phyloP scores from a whole-genome alignment of 1,140 invertebrate genomes.

The Heterodera schachtii region DNA sequence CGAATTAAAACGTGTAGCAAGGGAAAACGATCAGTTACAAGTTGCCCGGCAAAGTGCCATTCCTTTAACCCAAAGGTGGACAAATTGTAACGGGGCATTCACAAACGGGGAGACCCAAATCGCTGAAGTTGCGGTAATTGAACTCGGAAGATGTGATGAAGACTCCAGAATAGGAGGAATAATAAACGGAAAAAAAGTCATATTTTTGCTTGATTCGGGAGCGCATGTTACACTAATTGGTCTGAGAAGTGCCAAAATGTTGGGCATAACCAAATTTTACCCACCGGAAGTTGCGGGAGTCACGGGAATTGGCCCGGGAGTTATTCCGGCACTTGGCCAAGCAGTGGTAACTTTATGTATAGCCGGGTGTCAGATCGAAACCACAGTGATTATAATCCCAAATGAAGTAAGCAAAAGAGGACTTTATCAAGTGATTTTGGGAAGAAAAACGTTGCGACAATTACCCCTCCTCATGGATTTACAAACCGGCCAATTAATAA shows the following conservation, averaged over 20 bases:
- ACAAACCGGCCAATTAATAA: not conserved
- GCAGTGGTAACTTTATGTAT: not conserved
- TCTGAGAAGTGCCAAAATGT: not conserved
- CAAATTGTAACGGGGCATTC: no score
- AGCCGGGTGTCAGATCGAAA: not conserved
- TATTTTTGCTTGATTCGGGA: not conserved
- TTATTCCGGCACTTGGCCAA: not conserved
- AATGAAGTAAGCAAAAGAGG: not conserved
- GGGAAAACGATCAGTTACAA: no score
- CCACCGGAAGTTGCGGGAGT: not conserved
- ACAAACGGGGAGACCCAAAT: no score
- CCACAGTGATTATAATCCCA: not conserved
- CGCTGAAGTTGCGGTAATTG: not conserved
- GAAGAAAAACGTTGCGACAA: not conserved
- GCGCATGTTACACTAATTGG: not conserved
- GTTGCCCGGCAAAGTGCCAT: not conserved
- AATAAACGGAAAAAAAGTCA: not conserved
- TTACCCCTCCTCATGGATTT: not conserved
- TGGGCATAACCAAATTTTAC: no score
- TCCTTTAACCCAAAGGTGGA: not conserved
- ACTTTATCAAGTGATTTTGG: not conserved
- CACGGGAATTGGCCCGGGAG: not conserved
- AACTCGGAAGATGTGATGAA: not conserved
- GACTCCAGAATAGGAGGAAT: not conserved
- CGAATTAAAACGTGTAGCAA: not conserved